Evolutionary conservation across 2,888 invertebrate genomes (phyloP).

Genomic region (Drosophila pseudotakahashii): DNA sequence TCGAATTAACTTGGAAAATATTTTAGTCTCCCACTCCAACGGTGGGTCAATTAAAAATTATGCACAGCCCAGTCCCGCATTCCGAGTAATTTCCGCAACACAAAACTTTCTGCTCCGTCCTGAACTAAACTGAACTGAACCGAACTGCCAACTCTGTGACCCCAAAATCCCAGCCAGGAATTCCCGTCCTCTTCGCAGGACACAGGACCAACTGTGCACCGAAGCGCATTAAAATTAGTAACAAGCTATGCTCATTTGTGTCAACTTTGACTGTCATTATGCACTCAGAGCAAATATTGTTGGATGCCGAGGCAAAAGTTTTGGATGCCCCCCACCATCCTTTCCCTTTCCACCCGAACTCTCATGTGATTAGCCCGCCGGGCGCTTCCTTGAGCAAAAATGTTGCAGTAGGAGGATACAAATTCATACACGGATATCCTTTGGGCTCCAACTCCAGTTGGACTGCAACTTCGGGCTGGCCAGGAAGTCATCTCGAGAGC

Average conservation of each 20-base stretch:
- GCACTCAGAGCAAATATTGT: slow-evolving; percentile 80
- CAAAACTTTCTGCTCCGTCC: slow-evolving; percentile 51
- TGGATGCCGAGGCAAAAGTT: slow-evolving; percentile 61
- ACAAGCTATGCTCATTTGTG: slow-evolving; percentile 81
- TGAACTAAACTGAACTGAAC: too few relatives aligned
- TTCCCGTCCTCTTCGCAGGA: not conserved
- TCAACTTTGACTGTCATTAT: slow-evolving; percentile 82
- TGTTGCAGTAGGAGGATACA: slow-evolving; percentile 46
- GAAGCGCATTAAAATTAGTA: slow-evolving; percentile 76
- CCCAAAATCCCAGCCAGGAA: slow-evolving; percentile 16
- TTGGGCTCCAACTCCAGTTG: slow-evolving; percentile 36
- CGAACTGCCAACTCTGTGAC: slow-evolving; percentile 6
- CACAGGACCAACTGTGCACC: slow-evolving; percentile 48
- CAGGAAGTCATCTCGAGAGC: slow-evolving; percentile 71
- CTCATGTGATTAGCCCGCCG: slow-evolving; percentile 71
- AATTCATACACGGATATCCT: slow-evolving; percentile 73
- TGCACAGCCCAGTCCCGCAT: slow-evolving; percentile 34
- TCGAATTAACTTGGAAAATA: slow-evolving; percentile 75
- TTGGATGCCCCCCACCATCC: slow-evolving; percentile 15
- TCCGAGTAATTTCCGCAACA: slow-evolving; percentile 73
- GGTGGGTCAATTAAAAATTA: slow-evolving; percentile 73
- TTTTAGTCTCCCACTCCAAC: slow-evolving; percentile 37
- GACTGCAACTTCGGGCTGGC: slow-evolving; percentile 31
- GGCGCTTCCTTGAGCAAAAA: slow-evolving; percentile 76
- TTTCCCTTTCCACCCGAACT: not conserved